phyloP scores from a whole-genome alignment of 2,113 vertebrate species.

The Ptyas mucosa region DNA sequence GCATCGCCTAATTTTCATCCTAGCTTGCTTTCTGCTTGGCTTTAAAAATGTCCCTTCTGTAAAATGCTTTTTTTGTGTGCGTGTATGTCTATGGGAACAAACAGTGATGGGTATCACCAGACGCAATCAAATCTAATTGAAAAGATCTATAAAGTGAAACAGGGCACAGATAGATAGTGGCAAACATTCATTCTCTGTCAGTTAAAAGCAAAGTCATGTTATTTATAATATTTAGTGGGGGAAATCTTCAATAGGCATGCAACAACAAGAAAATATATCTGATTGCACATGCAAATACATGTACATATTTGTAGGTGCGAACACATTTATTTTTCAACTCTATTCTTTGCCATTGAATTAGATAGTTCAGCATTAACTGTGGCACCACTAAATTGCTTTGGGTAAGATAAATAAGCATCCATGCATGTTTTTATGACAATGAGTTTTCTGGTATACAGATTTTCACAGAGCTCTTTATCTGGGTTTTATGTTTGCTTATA shows the following conservation, averaged over 20 bases:
- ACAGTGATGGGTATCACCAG: not conserved
- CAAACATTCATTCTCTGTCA: not conserved
- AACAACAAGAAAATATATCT: not conserved
- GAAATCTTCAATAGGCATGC: not conserved
- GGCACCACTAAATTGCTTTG: not conserved
- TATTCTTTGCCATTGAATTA: not conserved
- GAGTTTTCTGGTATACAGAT: not conserved
- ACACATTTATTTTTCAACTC: not conserved
- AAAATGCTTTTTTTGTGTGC: not conserved
- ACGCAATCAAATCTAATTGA: not conserved
- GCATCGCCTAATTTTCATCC: not conserved
- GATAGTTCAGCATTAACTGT: not conserved
- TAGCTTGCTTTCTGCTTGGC: not conserved
- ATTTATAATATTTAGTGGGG: not conserved
- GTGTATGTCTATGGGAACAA: not conserved
- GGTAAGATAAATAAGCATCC: not conserved
- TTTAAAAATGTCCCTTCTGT: not conserved
- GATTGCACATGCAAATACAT: not conserved
- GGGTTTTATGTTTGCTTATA: not conserved
- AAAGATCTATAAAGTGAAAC: not conserved
- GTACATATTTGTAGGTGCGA: not conserved
- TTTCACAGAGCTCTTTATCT: not conserved
- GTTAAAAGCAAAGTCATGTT: not conserved
- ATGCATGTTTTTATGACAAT: not conserved
- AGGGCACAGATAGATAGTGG: not conserved